These are phyloP conservation scores for Brachyptera risi DNA, from an alignment of 2,888 invertebrate species.

Conservation along the genomic window DNA sequence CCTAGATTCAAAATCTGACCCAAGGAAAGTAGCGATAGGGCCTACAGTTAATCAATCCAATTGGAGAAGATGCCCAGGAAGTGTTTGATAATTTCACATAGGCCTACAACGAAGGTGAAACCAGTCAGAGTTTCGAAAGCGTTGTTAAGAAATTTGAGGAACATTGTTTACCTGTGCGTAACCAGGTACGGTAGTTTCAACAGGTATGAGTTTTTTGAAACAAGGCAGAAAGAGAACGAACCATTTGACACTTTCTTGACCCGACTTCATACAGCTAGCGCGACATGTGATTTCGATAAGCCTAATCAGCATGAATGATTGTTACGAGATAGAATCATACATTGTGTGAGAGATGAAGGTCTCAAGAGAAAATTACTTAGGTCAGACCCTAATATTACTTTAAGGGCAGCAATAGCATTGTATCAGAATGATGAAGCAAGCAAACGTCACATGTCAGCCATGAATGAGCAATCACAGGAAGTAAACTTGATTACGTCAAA, in stretches of 20 bases:
- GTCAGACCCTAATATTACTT: no score
- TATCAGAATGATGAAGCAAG: not conserved
- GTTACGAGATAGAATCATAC: not conserved
- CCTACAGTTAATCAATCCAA: not conserved
- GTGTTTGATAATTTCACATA: no score
- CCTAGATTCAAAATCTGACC: not conserved
- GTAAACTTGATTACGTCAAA: not conserved
- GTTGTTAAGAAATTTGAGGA: no score
- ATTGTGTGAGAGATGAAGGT: not conserved
- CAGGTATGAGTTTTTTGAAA: not conserved
- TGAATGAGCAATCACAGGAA: not conserved
- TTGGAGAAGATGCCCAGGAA: constrained; percentile 3
- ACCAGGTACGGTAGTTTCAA: not conserved
- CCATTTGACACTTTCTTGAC: constrained; percentile 7
- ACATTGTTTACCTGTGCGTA: no score
- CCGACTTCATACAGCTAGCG: not conserved
- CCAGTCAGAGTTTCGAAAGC: no score
- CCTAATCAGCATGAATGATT: not conserved
- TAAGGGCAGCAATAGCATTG: not conserved
- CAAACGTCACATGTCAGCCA: not conserved
- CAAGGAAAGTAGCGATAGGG: not conserved
- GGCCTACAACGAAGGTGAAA: no score
- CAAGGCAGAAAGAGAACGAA: not conserved
- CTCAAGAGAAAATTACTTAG: no score
- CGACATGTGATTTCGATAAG: not conserved